Percentiles rank a stretch among this genome's conserved stretches.
Conservation (phyloP, 1,140 invertebrate genomes). For the Drosophila nebulosa region DNA sequence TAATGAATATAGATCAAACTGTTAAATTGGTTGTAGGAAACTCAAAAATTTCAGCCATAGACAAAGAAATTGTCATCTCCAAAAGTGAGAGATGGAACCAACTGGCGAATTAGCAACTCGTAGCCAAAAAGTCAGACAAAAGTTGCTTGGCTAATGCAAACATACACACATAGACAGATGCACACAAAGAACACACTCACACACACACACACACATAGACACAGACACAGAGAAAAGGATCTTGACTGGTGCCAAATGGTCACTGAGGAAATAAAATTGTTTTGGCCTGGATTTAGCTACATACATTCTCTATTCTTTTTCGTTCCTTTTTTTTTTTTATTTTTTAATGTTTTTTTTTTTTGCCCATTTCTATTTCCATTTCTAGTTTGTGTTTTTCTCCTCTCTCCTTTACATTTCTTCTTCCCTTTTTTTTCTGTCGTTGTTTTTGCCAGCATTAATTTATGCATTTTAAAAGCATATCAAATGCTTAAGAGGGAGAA, state of each 20-base stretch:
- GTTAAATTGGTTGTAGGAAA: too few relatives aligned
- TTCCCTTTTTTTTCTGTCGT: background rate
- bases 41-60: too few relatives aligned
- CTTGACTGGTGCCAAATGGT: background rate
- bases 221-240: conserved; percentile 19
- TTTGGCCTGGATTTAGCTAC: conserved; percentile 27
- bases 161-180: conserved; percentile 32
- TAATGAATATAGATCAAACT: too few relatives aligned
- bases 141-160: conserved; percentile 54
- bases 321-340: background rate
- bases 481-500: conserved; percentile 37
- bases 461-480: conserved; percentile 66
- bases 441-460: conserved; percentile 41
- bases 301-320: background rate
- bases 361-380: conserved; percentile 30
- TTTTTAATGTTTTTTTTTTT: background rate
- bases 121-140: conserved; percentile 66
- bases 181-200: conserved; percentile 6
- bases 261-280: conserved; percentile 62
- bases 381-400: background rate
- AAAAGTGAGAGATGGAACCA: background rate
- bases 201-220: background rate
- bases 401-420: conserved; percentile 3
- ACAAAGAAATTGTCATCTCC: background rate
- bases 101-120: conserved; percentile 21